phyloP scores from a whole-genome alignment of 2,797 vertebrate genomes.

The Glossophaga mutica region DNA sequence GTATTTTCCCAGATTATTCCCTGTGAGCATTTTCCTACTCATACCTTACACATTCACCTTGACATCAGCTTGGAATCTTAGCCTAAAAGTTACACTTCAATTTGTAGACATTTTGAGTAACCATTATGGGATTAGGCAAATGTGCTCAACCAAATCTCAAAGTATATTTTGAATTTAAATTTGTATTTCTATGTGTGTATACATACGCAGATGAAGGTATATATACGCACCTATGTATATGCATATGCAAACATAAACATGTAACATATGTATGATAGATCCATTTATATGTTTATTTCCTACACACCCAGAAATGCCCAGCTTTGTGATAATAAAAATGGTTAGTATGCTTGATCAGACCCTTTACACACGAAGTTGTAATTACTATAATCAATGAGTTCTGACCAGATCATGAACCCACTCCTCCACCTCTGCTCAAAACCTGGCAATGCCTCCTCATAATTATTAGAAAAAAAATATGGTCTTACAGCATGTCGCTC shows the following conservation, averaged over 20 bases:
- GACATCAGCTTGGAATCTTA: background rate
- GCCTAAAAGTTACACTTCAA: background rate
- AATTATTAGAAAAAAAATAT: background rate
- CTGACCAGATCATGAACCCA: background rate
- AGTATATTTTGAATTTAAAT: background rate
- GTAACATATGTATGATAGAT: background rate
- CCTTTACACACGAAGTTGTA: background rate
- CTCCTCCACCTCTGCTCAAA: background rate
- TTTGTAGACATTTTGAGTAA: background rate
- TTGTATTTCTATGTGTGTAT: background rate
- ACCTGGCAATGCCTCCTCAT: background rate
- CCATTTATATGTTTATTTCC: background rate
- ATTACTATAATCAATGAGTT: background rate
- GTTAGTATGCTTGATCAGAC: background rate
- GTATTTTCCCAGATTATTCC: background rate
- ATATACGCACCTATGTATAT: background rate
- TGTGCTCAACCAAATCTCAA: background rate
- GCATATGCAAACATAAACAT: background rate
- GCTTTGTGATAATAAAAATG: background rate
- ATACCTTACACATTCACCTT: background rate
- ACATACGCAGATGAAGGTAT: background rate
- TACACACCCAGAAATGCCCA: background rate
- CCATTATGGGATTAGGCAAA: background rate
- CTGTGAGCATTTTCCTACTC: background rate
- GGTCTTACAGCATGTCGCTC: background rate